These are phyloP conservation scores for Listronotus bonariensis DNA, from an alignment of 1,140 invertebrate genomes.

Conservation along the genomic window DNA sequence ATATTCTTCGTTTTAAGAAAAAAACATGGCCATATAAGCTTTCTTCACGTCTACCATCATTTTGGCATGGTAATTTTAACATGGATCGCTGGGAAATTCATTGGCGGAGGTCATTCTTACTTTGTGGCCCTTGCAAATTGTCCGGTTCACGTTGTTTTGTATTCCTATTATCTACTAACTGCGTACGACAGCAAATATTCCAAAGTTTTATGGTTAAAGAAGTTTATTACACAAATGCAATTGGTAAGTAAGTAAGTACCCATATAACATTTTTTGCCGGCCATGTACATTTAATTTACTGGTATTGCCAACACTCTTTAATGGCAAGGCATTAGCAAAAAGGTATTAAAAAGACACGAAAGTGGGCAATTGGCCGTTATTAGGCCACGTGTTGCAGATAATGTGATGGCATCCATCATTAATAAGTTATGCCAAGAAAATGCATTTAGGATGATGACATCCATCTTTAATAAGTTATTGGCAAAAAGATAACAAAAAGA, in stretches of 20 bases:
- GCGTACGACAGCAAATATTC: constrained; percentile 67
- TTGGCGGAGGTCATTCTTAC: constrained; percentile 67
- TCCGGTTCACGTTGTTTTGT: constrained; percentile 80
- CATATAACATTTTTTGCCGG: no score
- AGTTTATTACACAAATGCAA: constrained; percentile 75
- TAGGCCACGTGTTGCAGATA: no score
- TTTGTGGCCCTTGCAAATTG: constrained; percentile 69
- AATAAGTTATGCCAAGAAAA: no score
- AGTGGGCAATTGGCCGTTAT: no score
- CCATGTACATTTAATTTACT: no score
- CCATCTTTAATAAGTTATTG: no score
- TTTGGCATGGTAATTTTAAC: constrained; percentile 70
- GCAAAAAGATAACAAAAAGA: no score
- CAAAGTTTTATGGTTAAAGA: constrained; percentile 75
- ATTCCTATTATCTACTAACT: constrained; percentile 76
- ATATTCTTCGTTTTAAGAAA: constrained; percentile 87
- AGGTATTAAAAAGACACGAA: no score
- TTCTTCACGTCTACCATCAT: constrained; percentile 90
- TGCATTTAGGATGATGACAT: no score
- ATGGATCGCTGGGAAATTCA: constrained; percentile 68
- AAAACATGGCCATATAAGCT: constrained; percentile 81
- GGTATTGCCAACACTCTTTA: no score
- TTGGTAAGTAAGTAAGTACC: constrained; percentile 58
- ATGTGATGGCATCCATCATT: no score
- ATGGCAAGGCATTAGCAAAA: no score